These are phyloP conservation scores for Thalassophryne amazonica DNA, from an alignment of 2,797 vertebrate species.

Conservation along the genomic window DNA sequence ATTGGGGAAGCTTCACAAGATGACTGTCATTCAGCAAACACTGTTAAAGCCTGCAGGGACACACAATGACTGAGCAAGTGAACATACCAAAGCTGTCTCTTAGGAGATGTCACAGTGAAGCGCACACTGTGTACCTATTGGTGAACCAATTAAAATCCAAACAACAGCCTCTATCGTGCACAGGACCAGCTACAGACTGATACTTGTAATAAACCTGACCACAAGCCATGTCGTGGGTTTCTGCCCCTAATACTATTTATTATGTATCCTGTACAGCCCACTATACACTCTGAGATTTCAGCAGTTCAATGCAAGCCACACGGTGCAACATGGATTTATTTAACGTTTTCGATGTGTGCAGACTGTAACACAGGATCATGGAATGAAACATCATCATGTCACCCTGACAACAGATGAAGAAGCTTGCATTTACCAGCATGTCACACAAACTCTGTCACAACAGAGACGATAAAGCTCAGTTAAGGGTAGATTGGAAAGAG, in stretches of 20 bases:
- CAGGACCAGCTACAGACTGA: constrained; percentile 25
- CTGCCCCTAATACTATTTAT: constrained; percentile 37
- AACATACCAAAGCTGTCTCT: constrained; percentile 21
- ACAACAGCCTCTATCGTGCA: constrained; percentile 45
- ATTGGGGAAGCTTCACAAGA: constrained; percentile 25
- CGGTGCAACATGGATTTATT: too few relatives aligned
- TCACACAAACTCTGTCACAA: too few relatives aligned
- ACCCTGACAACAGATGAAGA: too few relatives aligned
- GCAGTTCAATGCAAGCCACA: too few relatives aligned
- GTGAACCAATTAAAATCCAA: constrained; percentile 72
- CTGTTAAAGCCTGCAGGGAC: constrained; percentile 47
- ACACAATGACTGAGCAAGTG: constrained; percentile 3
- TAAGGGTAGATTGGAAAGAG: too few relatives aligned
- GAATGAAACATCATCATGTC: too few relatives aligned
- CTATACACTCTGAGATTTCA: too few relatives aligned
- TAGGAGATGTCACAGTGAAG: constrained; percentile 38
- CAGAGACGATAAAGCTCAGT: too few relatives aligned
- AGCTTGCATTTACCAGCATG: too few relatives aligned
- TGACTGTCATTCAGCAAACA: constrained; percentile 53
- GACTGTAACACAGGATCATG: too few relatives aligned
- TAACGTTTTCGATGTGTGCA: too few relatives aligned
- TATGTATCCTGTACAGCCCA: too few relatives aligned
- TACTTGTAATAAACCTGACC: constrained; percentile 56
- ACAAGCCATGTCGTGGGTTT: constrained; percentile 32
- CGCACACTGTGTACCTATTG: constrained; percentile 46